Base-by-base conservation (phyloP, 2,888 invertebrate species). In the Apodemia mormo region DNA sequence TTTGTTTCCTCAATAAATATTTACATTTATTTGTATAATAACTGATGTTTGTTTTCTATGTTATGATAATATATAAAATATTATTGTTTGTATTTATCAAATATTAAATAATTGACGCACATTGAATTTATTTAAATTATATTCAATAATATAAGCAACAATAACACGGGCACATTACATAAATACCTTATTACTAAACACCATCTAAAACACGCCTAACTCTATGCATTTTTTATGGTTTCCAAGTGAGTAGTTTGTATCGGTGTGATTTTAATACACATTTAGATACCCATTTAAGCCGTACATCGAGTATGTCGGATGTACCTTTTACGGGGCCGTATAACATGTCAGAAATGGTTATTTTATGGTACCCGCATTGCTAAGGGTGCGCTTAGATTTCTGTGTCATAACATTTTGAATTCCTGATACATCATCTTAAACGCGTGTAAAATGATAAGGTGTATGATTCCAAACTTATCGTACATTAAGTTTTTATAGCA, bases 321-420 rank as follows among this genome's bases (percentile, higher is more conserved):
- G 83, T 85, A 87, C 84, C 84, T 87, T 91, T 91, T 87, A 91
- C 87, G 86, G 87, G 84, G 83, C 86, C 84, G 83, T 90, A 91
- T 92, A 91, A 91, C 87, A 88, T 84, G 87, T 87, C 84, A 87
- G 87, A 82, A 90, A 92, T 89, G 90, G 91, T 86, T 91, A 88
- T 93, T 93, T 92, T 92, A 93, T 86, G 89, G 86, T 85, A 74
- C 76, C 78, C 78, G 74, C 78, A 81, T 81, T 81, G 80, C 68
- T 71, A 72, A 72, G 71, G 73, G 74, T 73, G 83, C 83, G 83
- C 77, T 80, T 83, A 85, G 88, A 88, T 86, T 87, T 81, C 79
- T 77, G 77, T 89, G 92, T 91, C 92, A 92, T 91, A 91, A 92
- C 91, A 90, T 92, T 92, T 85, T 86, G 88, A 86, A 87, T 88